Base-by-base conservation (phyloP, 2,888 invertebrate species). In the Heliothis peltigera region DNA sequence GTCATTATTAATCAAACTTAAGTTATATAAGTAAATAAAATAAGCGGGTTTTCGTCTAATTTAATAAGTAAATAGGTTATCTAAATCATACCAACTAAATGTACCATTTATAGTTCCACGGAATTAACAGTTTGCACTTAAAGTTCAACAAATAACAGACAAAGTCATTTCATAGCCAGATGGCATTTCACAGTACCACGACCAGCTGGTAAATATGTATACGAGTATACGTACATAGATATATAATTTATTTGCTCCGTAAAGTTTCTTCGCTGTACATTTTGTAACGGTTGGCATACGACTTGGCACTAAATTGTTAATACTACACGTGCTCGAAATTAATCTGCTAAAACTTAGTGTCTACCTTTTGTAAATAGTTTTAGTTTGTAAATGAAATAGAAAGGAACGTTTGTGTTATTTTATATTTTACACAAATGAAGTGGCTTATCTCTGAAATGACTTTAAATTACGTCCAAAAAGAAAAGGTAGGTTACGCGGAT, bases 161-260 rank as follows among this genome's bases (percentile, higher is more conserved):
- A 71, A 77, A 75, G 66, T 75, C 54, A 67, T 65, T 78, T 80
- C 66, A 74, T 63, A 71, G 65, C 76, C 81, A 79, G 80, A 76
- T 81, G 77, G 71, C 63, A 69, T 65, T 72, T 72, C 60, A 63
- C 68, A 70, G 71, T 72, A 65, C 52, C 75, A 75, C 72, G 71
- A 70, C 73, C 71, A 77, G 77, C 76, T 71, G 62, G 49, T 64
- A 51, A 64, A 72, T 64, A 68, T 64, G 28, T 74, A 60, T 25
- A 15, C 39, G 10, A 35, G 4, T 51, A 18, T 3, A 52, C 21
- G 18, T 46, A 62, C 49, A 58, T 62, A 71, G 65, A 75, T 70
- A 77, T 58, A 70, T 52, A 77, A 77, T 78, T 75, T 77, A 78
- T 82, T 77, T 75, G 69, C 56, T 78, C 19, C 52, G 66, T 64